phyloP scores from a whole-genome alignment of 37 sponge, comb jelly and placozoan species.

The Petrosia ficiformis region DNA sequence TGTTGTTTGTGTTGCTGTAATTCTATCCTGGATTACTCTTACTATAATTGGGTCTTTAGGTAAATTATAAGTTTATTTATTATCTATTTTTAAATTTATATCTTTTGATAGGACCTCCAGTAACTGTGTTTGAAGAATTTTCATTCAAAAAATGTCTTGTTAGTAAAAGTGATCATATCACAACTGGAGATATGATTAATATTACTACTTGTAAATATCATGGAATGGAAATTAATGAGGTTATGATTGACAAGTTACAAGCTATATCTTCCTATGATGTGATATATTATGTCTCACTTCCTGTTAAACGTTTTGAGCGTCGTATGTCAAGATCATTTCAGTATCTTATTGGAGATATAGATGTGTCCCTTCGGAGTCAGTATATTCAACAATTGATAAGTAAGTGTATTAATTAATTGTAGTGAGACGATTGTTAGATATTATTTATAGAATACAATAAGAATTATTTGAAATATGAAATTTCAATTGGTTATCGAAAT shows the following conservation, averaged over 20 bases:
- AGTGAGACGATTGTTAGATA: not conserved
- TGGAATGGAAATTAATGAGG: slow-evolving; percentile 14
- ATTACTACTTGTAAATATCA: slow-evolving; percentile 10
- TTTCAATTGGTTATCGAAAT: slow-evolving; percentile 55
- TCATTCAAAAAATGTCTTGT: not conserved
- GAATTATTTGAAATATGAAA: slow-evolving; percentile 25
- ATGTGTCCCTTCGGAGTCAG: slow-evolving; percentile 28
- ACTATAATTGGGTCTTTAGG: no score
- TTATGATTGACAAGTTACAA: not conserved
- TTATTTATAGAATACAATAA: slow-evolving; percentile 1
- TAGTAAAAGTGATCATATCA: no score
- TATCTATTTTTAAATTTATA: not conserved
- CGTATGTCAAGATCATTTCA: slow-evolving; percentile 64
- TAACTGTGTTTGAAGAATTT: not conserved
- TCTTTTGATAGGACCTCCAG: not conserved
- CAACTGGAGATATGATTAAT: slow-evolving; percentile 25
- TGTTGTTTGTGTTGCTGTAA: no score
- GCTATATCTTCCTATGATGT: slow-evolving; percentile 20
- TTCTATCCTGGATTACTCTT: no score
- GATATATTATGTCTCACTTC: slow-evolving; percentile 38
- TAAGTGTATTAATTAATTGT: not conserved
- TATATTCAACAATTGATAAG: slow-evolving; percentile 6
- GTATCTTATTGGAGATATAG: slow-evolving; percentile 45
- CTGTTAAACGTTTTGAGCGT: slow-evolving; percentile 34
- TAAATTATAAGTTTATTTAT: no score